A percentile compares a stretch with the other conserved stretches of the same genome.
Evolutionary conservation across 2,113 vertebrate genomes (phyloP).

Genomic region (Solenodon paradoxus): DNA sequence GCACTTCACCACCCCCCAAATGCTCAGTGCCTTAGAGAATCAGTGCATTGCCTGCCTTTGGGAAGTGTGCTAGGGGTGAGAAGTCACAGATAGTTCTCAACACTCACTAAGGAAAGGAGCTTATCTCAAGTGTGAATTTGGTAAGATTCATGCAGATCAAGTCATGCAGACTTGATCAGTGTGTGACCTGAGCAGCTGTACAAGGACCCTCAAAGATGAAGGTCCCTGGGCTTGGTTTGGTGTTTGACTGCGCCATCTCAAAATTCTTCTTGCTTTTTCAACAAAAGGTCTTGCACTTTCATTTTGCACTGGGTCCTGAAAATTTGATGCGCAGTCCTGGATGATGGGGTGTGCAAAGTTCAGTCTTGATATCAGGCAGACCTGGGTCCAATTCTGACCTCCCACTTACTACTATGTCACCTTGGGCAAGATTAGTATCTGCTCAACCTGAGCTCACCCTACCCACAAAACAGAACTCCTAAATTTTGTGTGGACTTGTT

Average conservation of each 20-base stretch:
- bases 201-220: not conserved
- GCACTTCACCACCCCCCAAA: fast-evolving
- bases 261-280: not conserved
- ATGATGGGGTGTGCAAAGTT: fast-evolving
- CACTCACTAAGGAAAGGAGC: not conserved
- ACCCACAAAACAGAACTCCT: not conserved
- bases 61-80: no score
- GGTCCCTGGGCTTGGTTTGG: fast-evolving
- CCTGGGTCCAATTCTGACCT: not conserved
- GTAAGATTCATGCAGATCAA: no score
- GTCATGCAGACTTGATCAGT: fast-evolving
- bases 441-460: no score
- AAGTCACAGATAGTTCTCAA: not conserved
- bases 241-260: not conserved
- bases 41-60: not conserved
- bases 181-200: fast-evolving
- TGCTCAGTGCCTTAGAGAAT: fast-evolving
- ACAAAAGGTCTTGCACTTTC: no score
- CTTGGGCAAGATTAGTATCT: not conserved
- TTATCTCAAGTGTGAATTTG: fast-evolving
- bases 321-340: not conserved
- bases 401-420: not conserved
- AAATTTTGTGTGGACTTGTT: no score
- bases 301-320: fast-evolving
- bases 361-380: not conserved